Percentiles rank a stretch among this genome's conserved stretches.
Conservation (phyloP, 1,140 invertebrate genomes). For the Musca vetustissima region DNA sequence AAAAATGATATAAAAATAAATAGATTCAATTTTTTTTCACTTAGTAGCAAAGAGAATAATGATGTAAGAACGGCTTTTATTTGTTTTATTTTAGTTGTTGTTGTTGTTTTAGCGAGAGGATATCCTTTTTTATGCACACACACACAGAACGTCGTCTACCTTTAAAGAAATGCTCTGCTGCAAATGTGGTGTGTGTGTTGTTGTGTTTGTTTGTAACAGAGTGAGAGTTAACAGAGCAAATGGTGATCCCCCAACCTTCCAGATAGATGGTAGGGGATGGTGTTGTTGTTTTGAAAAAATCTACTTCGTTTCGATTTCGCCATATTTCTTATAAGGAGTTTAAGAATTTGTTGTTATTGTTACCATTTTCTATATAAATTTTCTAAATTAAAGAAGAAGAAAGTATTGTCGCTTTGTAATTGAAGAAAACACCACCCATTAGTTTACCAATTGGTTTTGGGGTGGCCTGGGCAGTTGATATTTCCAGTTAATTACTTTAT, state of each 20-base stretch:
- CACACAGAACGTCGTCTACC: too few relatives aligned
- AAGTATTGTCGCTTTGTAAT: neutral
- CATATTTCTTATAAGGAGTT: neutral
- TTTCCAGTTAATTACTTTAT: neutral
- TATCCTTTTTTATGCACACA: neutral
- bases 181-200: neutral
- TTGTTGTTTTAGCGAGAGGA: constrained; percentile 10
- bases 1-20: constrained; percentile 3
- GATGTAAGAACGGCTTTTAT: constrained; percentile 3
- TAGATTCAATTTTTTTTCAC: too few relatives aligned
- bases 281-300: constrained; percentile 7
- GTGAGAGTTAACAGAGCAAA: too few relatives aligned
- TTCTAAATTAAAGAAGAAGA: too few relatives aligned
- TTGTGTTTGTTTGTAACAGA: constrained; percentile 7
- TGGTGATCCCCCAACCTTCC: too few relatives aligned
- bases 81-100: too few relatives aligned
- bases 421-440: neutral
- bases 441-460: too few relatives aligned
- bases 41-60: neutral
- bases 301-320: constrained; percentile 18
- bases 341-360: neutral
- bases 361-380: too few relatives aligned
- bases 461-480: too few relatives aligned
- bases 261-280: too few relatives aligned
- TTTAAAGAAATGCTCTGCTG: too few relatives aligned